Base-by-base conservation (phyloP, 2,113 vertebrate species). In the Datnioides undecimradiatus region DNA sequence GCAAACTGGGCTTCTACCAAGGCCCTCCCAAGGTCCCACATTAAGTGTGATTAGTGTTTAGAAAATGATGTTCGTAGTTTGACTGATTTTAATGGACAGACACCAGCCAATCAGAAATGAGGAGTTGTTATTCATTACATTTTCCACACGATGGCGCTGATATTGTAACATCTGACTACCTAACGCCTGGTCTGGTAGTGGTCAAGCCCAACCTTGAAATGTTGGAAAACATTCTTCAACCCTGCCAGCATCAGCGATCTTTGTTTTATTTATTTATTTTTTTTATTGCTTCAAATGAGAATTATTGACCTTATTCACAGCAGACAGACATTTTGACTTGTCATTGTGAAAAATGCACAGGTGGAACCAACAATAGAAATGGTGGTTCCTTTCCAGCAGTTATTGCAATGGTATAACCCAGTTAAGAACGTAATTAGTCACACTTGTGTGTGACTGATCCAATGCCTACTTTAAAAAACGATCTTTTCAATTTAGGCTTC, bases 121-220 rank as follows among this genome's bases (percentile, higher is more conserved):
- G 6, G 7, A 14, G 49, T 51, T 16, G 34, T 25, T 17, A 11
- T 60, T 68, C 17, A n/a, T 33, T 2, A 45, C 1, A 34, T 54
- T 64, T 46, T 38, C 69, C 78, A 84, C 64, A 79, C 13, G 82
- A 57, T 74, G 82, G 59, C 21, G 49, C 82, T 77, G 12, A 71
- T 31, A 33, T 58, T 11, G 3, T 31, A 29, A 16, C 4, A 29
- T 60, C 27, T 59, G 11, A 23, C 4, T 60, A 23, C 40, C 11
- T 31, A 8, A 8, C 6, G 14, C 25, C 11, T 3, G 46, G n/a
- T n/a, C n/a, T 23, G 38, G 3, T 17, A 45, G 10, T 57, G 16
- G 5, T 38, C 2, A 23, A 9, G 4, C 8, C 13, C 19, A 12
- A 11, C 2, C 10, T 8, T 12, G n/a, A 19, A 7, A 33, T 23